These are phyloP conservation scores for Podarcis raffonei DNA, from an alignment of 2,113 vertebrate species.

Conservation along the genomic window DNA sequence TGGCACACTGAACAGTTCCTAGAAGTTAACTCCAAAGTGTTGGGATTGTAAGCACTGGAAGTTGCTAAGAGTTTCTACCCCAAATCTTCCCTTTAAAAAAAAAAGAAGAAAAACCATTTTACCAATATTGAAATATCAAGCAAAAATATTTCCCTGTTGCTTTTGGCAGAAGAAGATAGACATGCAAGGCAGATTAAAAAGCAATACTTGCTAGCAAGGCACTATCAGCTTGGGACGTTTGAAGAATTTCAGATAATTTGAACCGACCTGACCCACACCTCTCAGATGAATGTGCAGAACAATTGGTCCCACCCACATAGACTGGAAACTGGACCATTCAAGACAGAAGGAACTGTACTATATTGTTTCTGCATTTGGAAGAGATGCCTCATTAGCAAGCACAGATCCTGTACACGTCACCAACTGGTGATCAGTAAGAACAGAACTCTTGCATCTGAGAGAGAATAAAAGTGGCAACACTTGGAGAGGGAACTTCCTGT, in stretches of 20 bases:
- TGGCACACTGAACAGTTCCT: neutral
- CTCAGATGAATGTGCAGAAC: neutral
- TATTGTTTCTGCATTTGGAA: no score
- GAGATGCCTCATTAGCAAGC: no score
- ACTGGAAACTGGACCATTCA: no score
- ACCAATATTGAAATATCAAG: neutral
- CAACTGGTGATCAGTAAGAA: no score
- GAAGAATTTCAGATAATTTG: neutral
- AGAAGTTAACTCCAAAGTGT: neutral
- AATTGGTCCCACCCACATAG: neutral
- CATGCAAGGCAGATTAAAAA: neutral
- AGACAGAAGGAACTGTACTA: no score
- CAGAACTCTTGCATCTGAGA: no score
- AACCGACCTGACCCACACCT: neutral
- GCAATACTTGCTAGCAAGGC: neutral
- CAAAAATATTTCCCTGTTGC: neutral
- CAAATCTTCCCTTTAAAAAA: neutral
- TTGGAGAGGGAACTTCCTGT: no score
- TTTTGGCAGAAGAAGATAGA: neutral
- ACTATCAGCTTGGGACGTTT: neutral
- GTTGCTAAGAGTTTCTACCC: neutral
- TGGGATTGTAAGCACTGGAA: neutral
- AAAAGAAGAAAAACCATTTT: neutral
- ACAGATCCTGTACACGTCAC: no score
- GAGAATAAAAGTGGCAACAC: no score